Evolutionary conservation across 2,888 invertebrate species (phyloP), one percentile per base, ranked within the genome.

Genomic region (Macrophya alboannulata): DNA sequence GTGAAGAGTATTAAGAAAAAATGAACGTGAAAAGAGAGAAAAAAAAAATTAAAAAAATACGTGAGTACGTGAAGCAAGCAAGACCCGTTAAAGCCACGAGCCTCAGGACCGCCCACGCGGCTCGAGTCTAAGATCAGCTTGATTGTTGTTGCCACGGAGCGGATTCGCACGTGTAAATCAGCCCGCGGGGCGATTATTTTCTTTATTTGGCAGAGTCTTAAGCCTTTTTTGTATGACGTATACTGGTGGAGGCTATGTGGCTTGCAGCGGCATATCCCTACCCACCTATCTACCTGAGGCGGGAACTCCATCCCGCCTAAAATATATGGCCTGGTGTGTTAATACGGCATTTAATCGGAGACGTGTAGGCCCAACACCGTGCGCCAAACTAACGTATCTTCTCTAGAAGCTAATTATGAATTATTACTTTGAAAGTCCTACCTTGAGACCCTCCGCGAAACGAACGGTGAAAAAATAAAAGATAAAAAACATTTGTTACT

Each of bases 81-180:
- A 37, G 17, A 6, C 6, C 68, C 68, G 72, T 45, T 45, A 45
- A 74, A 74, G 72, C 43, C 43, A 74, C 72, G 72, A 74, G 45
- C 21, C 72, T 6, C 21, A 45, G 45, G 72, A 92, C 92, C 92
- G 92, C 92, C 92, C 92, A 92, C 92, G 90, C 91, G 88, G 91
- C 86, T 84, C 85, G 86, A 88, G 87, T 86, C 88, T 88, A 88
- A 88, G 87, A 88, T 86, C 86, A 91, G 92, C 91, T 92, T 92
- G 92, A 92, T 92, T 92, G 92, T 91, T 90, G 90, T 91, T 92
- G 90, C 91, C 86, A 87, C 90, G 91, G 90, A 90, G 90, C 90
- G 90, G 90, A 90, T 91, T 90, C 90, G 90, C 90, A 91, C 91
- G 90, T 92, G 92, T 92, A 92, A 92, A 92, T 92, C 92, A 92